Percentiles rank a stretch among this genome's conserved stretches.
These are phyloP conservation scores for Temnothorax longispinosus DNA, from an alignment of 1,140 invertebrate genomes.

Conservation along the genomic window DNA sequence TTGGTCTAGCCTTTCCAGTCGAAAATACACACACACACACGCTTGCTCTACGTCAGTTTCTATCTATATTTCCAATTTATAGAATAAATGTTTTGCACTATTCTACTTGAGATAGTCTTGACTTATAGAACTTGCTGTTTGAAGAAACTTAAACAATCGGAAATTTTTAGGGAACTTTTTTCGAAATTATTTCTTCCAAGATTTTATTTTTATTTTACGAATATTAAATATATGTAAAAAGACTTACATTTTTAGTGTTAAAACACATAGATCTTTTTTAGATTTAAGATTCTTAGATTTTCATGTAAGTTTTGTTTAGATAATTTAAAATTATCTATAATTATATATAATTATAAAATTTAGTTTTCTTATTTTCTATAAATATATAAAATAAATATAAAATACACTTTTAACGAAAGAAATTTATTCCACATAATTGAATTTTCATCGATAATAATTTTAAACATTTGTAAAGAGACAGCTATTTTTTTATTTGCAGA, in stretches of 20 bases:
- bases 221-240: neutral
- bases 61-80: neutral
- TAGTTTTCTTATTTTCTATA: neutral
- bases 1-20: neutral
- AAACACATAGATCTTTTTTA: neutral
- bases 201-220: neutral
- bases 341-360: neutral
- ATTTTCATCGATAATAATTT: neutral
- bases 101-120: neutral
- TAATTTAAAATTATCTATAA: no score
- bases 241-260: neutral
- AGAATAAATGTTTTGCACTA: neutral
- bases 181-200: neutral
- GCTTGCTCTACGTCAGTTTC: neutral
- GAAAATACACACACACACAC: neutral
- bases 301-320: neutral
- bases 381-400: neutral
- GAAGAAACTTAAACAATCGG: neutral
- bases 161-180: neutral
- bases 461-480: neutral
- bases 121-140: neutral
- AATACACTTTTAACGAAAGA: neutral
- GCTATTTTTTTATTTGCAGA: conserved; percentile 86
- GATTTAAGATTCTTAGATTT: neutral
- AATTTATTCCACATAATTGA: neutral